These are phyloP conservation scores for Dallia pectoralis DNA, from an alignment of 2,797 vertebrate species.

Conservation along the genomic window DNA sequence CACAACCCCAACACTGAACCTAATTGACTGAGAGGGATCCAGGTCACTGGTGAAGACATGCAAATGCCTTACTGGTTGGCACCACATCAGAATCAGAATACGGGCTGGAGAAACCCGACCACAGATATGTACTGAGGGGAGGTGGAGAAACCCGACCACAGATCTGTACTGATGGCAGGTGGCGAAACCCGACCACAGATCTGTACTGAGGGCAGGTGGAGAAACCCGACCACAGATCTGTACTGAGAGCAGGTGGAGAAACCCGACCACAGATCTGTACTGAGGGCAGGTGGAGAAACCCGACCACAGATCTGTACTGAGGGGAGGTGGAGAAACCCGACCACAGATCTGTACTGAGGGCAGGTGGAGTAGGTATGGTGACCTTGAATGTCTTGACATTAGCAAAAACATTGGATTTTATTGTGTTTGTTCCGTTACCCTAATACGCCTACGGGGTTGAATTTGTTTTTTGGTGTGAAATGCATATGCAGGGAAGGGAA, in stretches of 20 bases:
- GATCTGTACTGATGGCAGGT: neutral
- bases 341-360: neutral
- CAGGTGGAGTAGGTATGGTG: neutral
- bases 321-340: neutral
- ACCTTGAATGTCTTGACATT: neutral
- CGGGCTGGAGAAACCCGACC: neutral
- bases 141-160: no score
- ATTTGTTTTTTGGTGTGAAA: no score
- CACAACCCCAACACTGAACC: neutral
- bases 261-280: neutral
- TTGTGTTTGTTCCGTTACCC: neutral
- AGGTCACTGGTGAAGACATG: neutral
- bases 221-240: no score
- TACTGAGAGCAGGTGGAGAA: neutral
- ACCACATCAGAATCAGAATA: neutral
- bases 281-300: neutral
- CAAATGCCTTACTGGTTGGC: no score
- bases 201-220: neutral
- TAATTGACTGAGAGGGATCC: neutral
- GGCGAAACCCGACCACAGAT: no score
- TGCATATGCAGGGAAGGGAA: neutral
- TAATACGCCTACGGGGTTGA: no score
- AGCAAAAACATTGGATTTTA: neutral
- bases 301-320: no score
- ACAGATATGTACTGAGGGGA: neutral